Conservation (phyloP, 2,888 invertebrate species). For the Mythimna loreyi region DNA sequence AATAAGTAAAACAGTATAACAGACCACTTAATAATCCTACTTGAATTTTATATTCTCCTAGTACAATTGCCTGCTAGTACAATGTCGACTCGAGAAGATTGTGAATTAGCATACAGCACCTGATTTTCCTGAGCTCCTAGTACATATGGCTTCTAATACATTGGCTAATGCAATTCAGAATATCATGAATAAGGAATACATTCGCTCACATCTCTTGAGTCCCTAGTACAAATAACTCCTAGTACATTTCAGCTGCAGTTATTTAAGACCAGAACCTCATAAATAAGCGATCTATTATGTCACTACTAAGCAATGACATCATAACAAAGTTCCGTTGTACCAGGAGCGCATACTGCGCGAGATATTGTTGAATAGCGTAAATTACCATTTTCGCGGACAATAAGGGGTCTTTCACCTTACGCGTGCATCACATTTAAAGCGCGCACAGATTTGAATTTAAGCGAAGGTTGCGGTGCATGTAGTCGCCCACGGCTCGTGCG, state of each 20-base stretch:
- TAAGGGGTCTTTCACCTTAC: slow-evolving; percentile 68
- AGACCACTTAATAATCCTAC: not conserved
- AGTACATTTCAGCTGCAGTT: slow-evolving; percentile 32
- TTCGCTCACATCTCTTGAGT: slow-evolving; percentile 21
- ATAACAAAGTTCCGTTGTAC: slow-evolving; percentile 60
- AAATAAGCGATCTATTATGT: slow-evolving; percentile 45
- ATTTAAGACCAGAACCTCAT: slow-evolving; percentile 36
- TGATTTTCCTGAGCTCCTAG: no score
- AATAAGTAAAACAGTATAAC: not conserved
- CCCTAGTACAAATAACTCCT: slow-evolving; percentile 42
- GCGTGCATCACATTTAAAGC: slow-evolving; percentile 72
- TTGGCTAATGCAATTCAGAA: no score
- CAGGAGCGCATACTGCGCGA: slow-evolving; percentile 52
- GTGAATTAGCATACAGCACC: no score
- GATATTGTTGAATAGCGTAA: slow-evolving; percentile 68
- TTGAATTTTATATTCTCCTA: slow-evolving; percentile 23
- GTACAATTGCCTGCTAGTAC: slow-evolving; percentile 20
- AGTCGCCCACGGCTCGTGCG: slow-evolving; percentile 72
- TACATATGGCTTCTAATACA: no score
- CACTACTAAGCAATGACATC: slow-evolving; percentile 53
- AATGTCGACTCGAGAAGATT: slow-evolving; percentile 6
- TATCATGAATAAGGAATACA: slow-evolving; percentile 37
- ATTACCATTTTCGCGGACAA: slow-evolving; percentile 70
- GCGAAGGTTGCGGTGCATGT: slow-evolving; percentile 71
- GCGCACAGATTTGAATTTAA: slow-evolving; percentile 72